Conservation (phyloP, 2,797 vertebrate genomes). For the Centroberyx gerrardi region DNA sequence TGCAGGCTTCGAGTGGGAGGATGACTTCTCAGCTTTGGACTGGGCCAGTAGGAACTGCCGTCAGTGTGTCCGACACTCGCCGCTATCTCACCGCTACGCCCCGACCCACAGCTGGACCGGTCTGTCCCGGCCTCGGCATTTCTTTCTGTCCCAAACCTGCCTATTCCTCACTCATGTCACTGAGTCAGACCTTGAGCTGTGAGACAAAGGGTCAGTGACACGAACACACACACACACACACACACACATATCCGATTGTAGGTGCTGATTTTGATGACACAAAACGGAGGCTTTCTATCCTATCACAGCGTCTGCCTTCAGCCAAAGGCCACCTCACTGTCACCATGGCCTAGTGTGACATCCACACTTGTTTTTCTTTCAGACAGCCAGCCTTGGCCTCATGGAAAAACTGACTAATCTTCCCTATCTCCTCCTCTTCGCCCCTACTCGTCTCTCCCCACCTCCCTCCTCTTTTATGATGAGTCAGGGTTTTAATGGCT, state of each 20-base stretch:
- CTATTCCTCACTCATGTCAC: slow-evolving; percentile 88
- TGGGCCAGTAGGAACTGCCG: slow-evolving; percentile 85
- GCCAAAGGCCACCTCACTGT: slow-evolving; percentile 63
- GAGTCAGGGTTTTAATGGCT: slow-evolving; percentile 76
- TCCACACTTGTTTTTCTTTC: slow-evolving; percentile 81
- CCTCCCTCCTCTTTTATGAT: slow-evolving; percentile 69
- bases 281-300: slow-evolving; percentile 30
- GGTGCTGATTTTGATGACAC: slow-evolving; percentile 35
- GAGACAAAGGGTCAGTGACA: slow-evolving; percentile 77
- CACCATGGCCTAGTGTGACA: slow-evolving; percentile 77
- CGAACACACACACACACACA: slow-evolving; percentile 10
- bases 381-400: slow-evolving; percentile 73
- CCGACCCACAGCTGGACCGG: slow-evolving; percentile 16
- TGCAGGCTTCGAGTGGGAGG: slow-evolving; percentile 94
- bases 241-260: not conserved
- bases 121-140: slow-evolving; percentile 26
- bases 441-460: slow-evolving; percentile 46
- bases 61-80: slow-evolving; percentile 47
- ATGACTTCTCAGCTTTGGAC: slow-evolving; percentile 91
- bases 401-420: slow-evolving; percentile 88
- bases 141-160: slow-evolving; percentile 60
- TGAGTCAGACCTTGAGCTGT: slow-evolving; percentile 92
- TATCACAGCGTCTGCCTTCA: slow-evolving; percentile 29
- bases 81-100: slow-evolving; percentile 79
- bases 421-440: slow-evolving; percentile 64